A percentile compares a stretch with the other conserved stretches of the same genome.
Conservation (phyloP, 2,888 invertebrate genomes). For the Microctonus hyperodae region DNA sequence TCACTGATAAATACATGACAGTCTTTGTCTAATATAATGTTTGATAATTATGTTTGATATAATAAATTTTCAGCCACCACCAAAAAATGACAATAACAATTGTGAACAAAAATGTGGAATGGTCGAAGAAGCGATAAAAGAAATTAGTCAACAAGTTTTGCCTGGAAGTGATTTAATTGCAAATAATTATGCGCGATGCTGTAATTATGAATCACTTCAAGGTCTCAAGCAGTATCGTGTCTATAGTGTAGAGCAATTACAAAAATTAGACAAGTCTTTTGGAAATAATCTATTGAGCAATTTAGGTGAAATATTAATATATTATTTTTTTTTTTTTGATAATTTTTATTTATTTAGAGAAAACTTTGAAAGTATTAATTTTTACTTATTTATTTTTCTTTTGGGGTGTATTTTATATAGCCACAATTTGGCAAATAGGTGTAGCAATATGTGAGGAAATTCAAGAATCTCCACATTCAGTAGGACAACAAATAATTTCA, state of each 20-base stretch:
- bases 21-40: no score
- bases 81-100: constrained; percentile 15
- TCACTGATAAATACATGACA: no score
- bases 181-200: constrained; percentile 57
- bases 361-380: constrained; percentile 6
- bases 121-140: constrained; percentile 60
- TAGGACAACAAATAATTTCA: constrained; percentile 59
- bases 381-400: constrained; percentile 50
- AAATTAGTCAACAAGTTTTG: constrained; percentile 55
- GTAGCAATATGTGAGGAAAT: constrained; percentile 68
- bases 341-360: constrained; percentile 54
- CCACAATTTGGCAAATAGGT: constrained; percentile 73
- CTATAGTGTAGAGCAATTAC: constrained; percentile 62
- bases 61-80: background rate
- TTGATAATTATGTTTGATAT: background rate
- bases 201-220: constrained; percentile 57
- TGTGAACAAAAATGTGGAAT: constrained; percentile 48
- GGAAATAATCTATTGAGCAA: constrained; percentile 60
- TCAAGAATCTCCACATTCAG: constrained; percentile 61
- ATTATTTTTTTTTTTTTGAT: background rate
- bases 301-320: constrained; percentile 55
- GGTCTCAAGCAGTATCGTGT: constrained; percentile 59
- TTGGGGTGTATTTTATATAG: constrained; percentile 61
- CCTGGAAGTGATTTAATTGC: constrained; percentile 63
- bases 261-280: constrained; percentile 62